phyloP scores from a whole-genome alignment of 2,888 invertebrate species.

The Colostygia pectinataria region DNA sequence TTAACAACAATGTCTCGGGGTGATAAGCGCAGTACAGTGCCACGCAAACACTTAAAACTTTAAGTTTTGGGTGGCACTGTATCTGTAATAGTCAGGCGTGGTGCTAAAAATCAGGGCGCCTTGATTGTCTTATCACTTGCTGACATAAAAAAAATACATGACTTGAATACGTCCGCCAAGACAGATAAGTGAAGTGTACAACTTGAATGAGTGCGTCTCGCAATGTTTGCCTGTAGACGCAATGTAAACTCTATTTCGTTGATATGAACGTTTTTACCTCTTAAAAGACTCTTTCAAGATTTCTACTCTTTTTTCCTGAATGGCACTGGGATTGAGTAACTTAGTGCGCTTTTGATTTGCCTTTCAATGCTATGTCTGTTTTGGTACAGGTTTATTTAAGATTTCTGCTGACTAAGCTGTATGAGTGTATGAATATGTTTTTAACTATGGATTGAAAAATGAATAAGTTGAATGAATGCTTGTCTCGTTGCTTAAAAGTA shows the following conservation, averaged over 20 bases:
- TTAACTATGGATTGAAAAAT: not conserved
- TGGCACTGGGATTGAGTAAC: slow-evolving; percentile 61
- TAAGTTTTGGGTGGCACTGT: no score
- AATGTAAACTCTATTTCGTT: slow-evolving; percentile 73
- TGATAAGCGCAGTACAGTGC: no score
- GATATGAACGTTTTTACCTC: slow-evolving; percentile 61
- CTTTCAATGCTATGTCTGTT: slow-evolving; percentile 41
- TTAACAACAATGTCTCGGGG: no score
- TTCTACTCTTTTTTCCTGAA: slow-evolving; percentile 50
- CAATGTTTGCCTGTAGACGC: slow-evolving; percentile 63
- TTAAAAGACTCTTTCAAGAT: slow-evolving; percentile 61
- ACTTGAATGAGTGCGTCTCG: slow-evolving; percentile 76
- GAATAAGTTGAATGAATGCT: no score
- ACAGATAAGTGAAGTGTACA: slow-evolving; percentile 61
- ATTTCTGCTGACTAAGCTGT: slow-evolving; percentile 13
- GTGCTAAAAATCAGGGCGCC: no score
- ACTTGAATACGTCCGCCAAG: slow-evolving; percentile 34
- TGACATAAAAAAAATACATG: not conserved
- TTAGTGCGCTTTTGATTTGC: slow-evolving; percentile 62
- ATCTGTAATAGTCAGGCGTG: no score
- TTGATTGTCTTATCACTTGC: no score
- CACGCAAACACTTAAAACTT: no score
- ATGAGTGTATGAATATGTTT: no score
- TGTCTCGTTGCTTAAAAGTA: no score
- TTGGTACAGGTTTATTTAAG: slow-evolving; percentile 34